A percentile compares a stretch with the other conserved stretches of the same genome.
Conservation (phyloP, 2,888 invertebrate genomes). For the Parthenolecanium corni region DNA sequence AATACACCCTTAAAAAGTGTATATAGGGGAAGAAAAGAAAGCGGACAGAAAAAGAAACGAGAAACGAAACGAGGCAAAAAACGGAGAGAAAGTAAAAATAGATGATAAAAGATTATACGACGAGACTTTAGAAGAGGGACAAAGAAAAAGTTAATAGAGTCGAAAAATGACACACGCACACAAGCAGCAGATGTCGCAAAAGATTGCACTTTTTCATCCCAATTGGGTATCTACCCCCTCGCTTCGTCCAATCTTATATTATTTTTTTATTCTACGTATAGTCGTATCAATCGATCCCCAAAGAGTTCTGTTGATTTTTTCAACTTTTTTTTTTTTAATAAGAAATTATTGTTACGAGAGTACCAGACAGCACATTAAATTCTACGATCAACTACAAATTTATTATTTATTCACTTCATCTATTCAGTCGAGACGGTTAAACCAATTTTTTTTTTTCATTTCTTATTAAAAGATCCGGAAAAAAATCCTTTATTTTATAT, state of each 20-base stretch:
- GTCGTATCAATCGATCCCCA: conserved; percentile 15
- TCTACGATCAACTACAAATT: not conserved
- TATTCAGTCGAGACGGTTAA: not conserved
- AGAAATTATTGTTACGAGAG: not conserved
- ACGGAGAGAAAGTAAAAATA: conserved; percentile 2
- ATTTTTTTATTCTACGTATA: not conserved
- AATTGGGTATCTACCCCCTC: not conserved
- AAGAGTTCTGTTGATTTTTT: not conserved
- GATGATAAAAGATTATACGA: conserved; percentile 24
- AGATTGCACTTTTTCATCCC: conserved; percentile 20
- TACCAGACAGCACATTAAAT: not conserved
- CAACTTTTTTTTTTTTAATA: not conserved
- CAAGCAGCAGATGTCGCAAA: conserved; percentile 20
- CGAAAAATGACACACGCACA: conserved; percentile 18
- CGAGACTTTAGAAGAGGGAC: too few species aligned
- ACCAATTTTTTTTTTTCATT: too few species aligned
- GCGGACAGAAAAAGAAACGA: not conserved
- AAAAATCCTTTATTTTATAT: not conserved
- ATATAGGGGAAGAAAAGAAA: conserved; percentile 2
- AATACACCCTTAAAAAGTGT: too few species aligned
- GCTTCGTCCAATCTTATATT: not conserved
- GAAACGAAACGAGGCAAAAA: not conserved
- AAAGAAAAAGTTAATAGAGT: conserved; percentile 18
- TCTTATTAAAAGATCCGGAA: not conserved
- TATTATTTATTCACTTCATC: conserved; percentile 6